Evolutionary conservation across 2,113 vertebrate genomes (phyloP).

Genomic region (Perognathus longimembris): DNA sequence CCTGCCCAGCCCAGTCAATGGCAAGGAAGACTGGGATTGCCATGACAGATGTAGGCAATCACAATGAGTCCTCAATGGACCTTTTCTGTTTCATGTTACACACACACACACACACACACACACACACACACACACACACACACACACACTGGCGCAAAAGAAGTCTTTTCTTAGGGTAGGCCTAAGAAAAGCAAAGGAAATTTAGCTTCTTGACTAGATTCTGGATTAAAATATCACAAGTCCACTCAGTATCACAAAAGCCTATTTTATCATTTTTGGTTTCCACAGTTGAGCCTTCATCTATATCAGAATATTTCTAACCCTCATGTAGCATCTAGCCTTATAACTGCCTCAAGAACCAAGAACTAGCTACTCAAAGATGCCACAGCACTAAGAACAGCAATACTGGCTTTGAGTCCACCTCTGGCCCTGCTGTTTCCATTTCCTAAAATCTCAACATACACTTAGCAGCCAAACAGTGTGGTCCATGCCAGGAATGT

Average conservation of each 20-base stretch:
- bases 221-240: not conserved
- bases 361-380: not conserved
- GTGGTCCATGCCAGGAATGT: not conserved
- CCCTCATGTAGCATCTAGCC: no score
- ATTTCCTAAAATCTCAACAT: not conserved
- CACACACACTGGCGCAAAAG: not conserved
- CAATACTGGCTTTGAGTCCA: not conserved
- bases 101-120: accelerated
- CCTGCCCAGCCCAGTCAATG: not conserved
- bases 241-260: not conserved
- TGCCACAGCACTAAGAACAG: no score
- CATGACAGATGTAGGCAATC: not conserved
- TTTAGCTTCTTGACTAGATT: not conserved
- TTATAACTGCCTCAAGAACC: not conserved
- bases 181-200: not conserved
- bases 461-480: not conserved
- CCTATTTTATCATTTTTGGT: not conserved
- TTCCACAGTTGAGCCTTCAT: not conserved
- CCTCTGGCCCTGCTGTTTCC: not conserved
- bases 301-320: not conserved
- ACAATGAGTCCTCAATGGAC: no score
- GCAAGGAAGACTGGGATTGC: not conserved
- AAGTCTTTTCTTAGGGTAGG: no score
- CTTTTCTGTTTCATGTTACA: not conserved
- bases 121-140: accelerated